Base-by-base conservation (phyloP, 2,888 invertebrate genomes). In the Leucophenga maculata region DNA sequence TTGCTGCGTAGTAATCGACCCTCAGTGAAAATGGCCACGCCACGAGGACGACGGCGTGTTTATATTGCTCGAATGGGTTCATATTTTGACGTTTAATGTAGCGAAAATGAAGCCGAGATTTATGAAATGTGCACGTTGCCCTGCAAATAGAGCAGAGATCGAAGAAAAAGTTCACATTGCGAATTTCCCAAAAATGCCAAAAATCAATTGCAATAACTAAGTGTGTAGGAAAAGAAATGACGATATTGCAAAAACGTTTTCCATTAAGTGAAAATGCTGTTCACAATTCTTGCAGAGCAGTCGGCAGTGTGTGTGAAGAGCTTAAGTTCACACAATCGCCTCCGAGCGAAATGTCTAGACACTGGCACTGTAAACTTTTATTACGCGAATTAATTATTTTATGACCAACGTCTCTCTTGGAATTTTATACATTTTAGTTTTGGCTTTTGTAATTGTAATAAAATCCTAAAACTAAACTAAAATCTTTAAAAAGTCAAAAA, bases 21-120 rank as follows among this genome's bases (percentile, higher is more conserved):
- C 69, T 71, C 68, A 74, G 73, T 75, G 65, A 22, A 20, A n/a
- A 32, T 50, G 78, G 32, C 20, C 46, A 22, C 13, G 32, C 20
- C 46, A 22, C 13, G 20, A 22, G 62, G 48, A 39, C 39, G 39
- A 50, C 46, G 22, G 57, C 26, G 50, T 50, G 50, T 18, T 76
- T 85, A 85, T 84, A 82, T 83, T 81, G 78, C 81, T 77, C 78
- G 82, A 85, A 86, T 85, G 85, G 83, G 87, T 87, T 86, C 87
- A 86, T 86, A 87, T 85, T 87, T 85, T 84, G 81, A 78, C 82
- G 84, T 85, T 86, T 86, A 87, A 87, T 86, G 87, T 86, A 85
- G 83, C 85, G 86, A 85, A 86, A 86, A 86, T 87, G 84, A 85
- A 85, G 85, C 80, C 74, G 79, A 75, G 83, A 85, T 85, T 85